Base-by-base conservation (phyloP, 2,888 invertebrate genomes). In the Nephrotoma appendiculata region DNA sequence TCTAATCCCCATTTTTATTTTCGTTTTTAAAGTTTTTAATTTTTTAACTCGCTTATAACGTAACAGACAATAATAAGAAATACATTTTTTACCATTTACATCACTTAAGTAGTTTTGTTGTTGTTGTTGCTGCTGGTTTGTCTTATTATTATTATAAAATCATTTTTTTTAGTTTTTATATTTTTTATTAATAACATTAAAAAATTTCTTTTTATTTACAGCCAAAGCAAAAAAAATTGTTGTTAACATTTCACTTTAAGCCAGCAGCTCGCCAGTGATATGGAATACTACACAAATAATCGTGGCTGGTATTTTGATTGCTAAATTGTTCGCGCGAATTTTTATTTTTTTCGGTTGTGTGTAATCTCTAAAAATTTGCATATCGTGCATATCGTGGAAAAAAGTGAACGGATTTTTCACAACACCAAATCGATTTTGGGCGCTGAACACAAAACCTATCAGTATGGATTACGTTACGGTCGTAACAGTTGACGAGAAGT, bases 401-500 rank as follows among this genome's bases (percentile, higher is more conserved):
- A 71, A 71, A 71, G 71, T 71, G 71, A 71, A 71, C 71, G 71
- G 71, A 9, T 71, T 31, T 71, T 71, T 2, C 71, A 31, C 31
- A 71, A 71, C 31, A 31, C 44, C 31, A 31, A 71, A 71, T 71
- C 71, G 71, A 31, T 31, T 31, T 31, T 15, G 52, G 11, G 6
- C 52, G 6, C 6, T 6, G 9, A 9, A 31, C 19, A 71, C 7
- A 19, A 31, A 71, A 71, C 0, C 31, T 31, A 31, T 52, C 71
- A 71, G 19, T 86, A 89, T 90, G 88, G 90, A 90, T 87, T 94
- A 94, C 89, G 92, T 94, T 87, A 94, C 94, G 48, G 94, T 94
- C 86, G 93, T 94, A 87, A 93, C 94, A 88, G 94, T 94, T 87
- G 94, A 94, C 87, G 91, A 92, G 87, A 92, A 89, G 1, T 89